Evolutionary conservation across 2,797 vertebrate species (phyloP), one percentile per base, ranked within the genome.

Genomic region (Salarias fasciatus): DNA sequence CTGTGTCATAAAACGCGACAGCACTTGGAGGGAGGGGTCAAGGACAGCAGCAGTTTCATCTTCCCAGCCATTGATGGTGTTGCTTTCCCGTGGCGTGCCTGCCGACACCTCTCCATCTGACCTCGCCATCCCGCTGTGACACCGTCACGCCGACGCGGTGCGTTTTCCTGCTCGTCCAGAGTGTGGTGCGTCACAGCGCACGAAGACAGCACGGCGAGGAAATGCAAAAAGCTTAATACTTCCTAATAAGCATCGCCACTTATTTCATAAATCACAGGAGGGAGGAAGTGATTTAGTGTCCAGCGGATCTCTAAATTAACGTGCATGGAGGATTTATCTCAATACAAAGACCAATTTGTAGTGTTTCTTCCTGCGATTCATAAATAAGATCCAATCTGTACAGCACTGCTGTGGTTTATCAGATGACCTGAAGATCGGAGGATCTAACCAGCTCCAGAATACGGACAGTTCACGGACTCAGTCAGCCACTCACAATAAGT

Each of bases 111-210:
- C 70, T 78, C 54, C 51, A 63, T 71, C 66, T 77, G 85, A 89
- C 85, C 85, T 88, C 78, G 74, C 75, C 72, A 50, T 79, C 77
- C 57, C 44, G 43, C 80, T 70, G 81, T 51, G 55, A 72, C 74
- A 56, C 46, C n/a, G 58, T 48, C 55, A 38, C 74, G 77, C 8
- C 36, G 61, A 49, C 64, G 56, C 13, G 11, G 44, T 63, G 51
- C n/a, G 49, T 66, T 78, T 63, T 11, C 36, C 56, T 65, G 59
- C 66, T 65, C 50, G 48, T 44, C 8, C 15, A 53, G 60, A 10
- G 11, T 63, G 43, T 44, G 43, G 18, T 36, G 18, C 29, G 14
- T 67, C 51, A 48, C 31, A 47, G n/a, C 9, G 35, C 33, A 52
- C 44, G 29, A 53, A 51, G 11, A 48, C 13, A 55, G n/a, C 5